phyloP scores from a whole-genome alignment of 2,888 invertebrate species.

The Tupiocoris notatus region DNA sequence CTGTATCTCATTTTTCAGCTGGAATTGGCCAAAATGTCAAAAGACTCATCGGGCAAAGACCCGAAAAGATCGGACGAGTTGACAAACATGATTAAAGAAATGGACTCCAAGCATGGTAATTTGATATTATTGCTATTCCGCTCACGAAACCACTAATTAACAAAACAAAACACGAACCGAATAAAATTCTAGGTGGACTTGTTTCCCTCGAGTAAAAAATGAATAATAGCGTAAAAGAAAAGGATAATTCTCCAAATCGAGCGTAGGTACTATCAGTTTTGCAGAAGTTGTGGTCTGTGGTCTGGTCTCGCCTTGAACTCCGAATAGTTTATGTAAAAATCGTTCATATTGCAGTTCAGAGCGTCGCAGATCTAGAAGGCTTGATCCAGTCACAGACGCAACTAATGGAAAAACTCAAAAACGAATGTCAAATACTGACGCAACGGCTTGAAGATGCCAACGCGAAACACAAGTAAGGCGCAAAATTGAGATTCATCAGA shows the following conservation, averaged over 20 bases:
- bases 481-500: neutral
- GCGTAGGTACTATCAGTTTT: slow-evolving; percentile 13
- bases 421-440: slow-evolving; percentile 84
- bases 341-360: slow-evolving; percentile 67
- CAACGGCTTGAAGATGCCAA: slow-evolving; percentile 86
- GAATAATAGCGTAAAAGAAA: no score
- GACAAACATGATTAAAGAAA: slow-evolving; percentile 70
- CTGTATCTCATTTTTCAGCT: slow-evolving; percentile 51
- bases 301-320: slow-evolving; percentile 38
- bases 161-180: neutral
- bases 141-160: neutral
- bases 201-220: no score
- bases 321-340: slow-evolving; percentile 11
- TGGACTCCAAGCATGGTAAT: slow-evolving; percentile 82
- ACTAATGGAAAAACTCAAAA: slow-evolving; percentile 88
- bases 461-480: slow-evolving; percentile 80
- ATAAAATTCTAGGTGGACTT: no score
- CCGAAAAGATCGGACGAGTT: slow-evolving; percentile 68
- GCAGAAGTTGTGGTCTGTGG: slow-evolving; percentile 43
- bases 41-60: slow-evolving; percentile 49
- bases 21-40: slow-evolving; percentile 54
- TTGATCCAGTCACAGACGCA: slow-evolving; percentile 88
- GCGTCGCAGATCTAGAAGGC: slow-evolving; percentile 84
- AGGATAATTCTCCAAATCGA: no score
- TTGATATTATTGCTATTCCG: neutral